These are phyloP conservation scores for Hemaris fuciformis DNA, from an alignment of 2,888 invertebrate genomes.

Conservation along the genomic window DNA sequence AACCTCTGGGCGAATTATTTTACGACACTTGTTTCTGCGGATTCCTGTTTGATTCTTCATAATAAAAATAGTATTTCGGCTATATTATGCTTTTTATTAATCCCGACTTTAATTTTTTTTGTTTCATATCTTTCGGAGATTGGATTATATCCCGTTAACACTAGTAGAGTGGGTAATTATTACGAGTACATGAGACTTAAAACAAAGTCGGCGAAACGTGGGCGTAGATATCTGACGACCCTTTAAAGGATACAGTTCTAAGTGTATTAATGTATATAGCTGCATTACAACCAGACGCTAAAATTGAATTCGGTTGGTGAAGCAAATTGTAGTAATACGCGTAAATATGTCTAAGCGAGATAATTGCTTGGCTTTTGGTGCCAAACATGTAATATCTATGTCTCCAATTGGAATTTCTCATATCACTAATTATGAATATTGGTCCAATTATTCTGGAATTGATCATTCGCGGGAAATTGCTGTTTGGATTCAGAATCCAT, in stretches of 20 bases:
- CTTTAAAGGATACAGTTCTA: too few species aligned
- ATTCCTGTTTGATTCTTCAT: not conserved
- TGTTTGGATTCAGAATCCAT: not conserved
- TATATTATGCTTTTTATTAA: too few species aligned
- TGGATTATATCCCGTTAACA: not conserved
- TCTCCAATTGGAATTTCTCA: not conserved
- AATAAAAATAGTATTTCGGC: not conserved
- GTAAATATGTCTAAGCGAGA: too few species aligned
- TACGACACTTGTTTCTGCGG: not conserved
- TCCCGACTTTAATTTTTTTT: too few species aligned
- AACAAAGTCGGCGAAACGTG: not conserved
- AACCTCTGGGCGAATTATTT: not conserved
- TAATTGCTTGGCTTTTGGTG: too few species aligned
- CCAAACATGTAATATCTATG: not conserved
- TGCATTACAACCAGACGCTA: too few species aligned
- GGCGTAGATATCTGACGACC: not conserved
- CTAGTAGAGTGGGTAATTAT: not conserved
- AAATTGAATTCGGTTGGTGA: too few species aligned
- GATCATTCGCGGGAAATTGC: not conserved
- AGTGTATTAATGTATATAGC: too few species aligned
- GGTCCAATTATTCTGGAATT: not conserved
- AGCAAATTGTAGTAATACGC: too few species aligned
- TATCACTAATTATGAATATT: not conserved
- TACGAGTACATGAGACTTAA: not conserved
- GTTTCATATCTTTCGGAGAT: not conserved